Evolutionary conservation across 1,140 invertebrate species (phyloP), one percentile per base, ranked within the genome.

Genomic region (Odontomachus brunneus): DNA sequence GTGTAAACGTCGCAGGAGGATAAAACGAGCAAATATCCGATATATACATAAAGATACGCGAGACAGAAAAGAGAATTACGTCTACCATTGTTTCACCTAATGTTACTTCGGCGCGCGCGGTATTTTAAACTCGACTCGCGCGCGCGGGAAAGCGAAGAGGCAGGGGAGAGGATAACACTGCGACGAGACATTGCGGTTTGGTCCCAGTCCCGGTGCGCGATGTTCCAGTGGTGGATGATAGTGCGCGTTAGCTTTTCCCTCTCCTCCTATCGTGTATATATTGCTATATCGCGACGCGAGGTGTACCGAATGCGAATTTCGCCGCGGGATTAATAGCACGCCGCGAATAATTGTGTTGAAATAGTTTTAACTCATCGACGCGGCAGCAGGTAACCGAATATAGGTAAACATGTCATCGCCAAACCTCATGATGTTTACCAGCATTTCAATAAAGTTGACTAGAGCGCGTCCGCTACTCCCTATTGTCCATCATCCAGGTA

Each of bases 391-490:
- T 44, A 29, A 48, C 65, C 63, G 33, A 69, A 59, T 26, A 55
- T n/a, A 59, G 65, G 65, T 65, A 80, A 69, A 80, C 51, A 57
- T 24, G 65, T 80, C 75, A 71, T 71, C 65, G 22, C 3, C 65
- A 59, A 80, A 80, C 60, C 74, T 66, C 62, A 66, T 48, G 29
- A 15, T 80, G 75, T 80, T 80, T 80, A 71, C 75, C 65, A 63
- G 14, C 51, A 51, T 59, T 80, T 59, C 65, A 55, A 71, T 80
- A 80, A 80, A 80, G 22, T 80, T 51, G 75, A 69, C 65, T 71
- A 57, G 65, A 22, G 48, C 57, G 38, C 38, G 38, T 33, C 29
- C 29, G 29, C 29, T 24, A 15, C n/a, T 33, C 44, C 12, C 33
- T 57, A 80, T 78, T 78, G 66, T 69, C 51, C 17, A 44, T 78